Evolutionary conservation across 2,113 vertebrate species (phyloP), one percentile per base, ranked within the genome.

Genomic region (Eidolon helvum): DNA sequence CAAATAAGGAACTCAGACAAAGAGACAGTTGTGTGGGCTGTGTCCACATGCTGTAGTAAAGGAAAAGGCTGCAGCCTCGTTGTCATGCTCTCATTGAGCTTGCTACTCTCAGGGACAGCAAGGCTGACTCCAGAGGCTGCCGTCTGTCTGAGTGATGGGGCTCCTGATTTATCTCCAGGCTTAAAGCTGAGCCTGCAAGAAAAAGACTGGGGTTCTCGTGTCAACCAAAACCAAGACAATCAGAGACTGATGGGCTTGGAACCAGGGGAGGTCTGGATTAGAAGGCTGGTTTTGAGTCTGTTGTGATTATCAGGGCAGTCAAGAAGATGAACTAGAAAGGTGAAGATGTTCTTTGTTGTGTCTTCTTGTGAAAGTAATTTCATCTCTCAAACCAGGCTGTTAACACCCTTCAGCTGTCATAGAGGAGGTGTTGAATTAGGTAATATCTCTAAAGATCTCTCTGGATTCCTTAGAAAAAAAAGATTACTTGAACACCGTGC

Each of bases 401-500:
- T 22, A 40, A 78, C 30, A 55, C 21, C 33, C 50, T 89, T 90
- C 45, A 38, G 71, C n/a, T 90, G 22, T 89, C 69, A 65, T 63
- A 24, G 26, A 45, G 21, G 21, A 91, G 63, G 71, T 59, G 24
- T 26, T 45, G 43, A 74, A 90, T 91, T 92, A 59, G 57, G 24
- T 75, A 71, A 66, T 74, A 14, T 74, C 43, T 94, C 50, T 82
- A 40, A 94, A 88, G 90, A 87, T 75, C 65, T 90, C 35, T 96
- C 71, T 45, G 12, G 65, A 57, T 35, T 83, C 43, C 30, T 69
- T 45, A 72, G 40, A 38, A 61, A 35, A 35, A 82, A 77, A 68
- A 63, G 18, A n/a, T 30, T 38, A 21, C 63, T 66, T 78, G 79
- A 87, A 82, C n/a, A 90, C 22, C 14, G 21, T 57, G 43, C 3